Evolutionary conservation across 2,113 vertebrate genomes (phyloP).

Genomic region (Argyrosomus japonicus): DNA sequence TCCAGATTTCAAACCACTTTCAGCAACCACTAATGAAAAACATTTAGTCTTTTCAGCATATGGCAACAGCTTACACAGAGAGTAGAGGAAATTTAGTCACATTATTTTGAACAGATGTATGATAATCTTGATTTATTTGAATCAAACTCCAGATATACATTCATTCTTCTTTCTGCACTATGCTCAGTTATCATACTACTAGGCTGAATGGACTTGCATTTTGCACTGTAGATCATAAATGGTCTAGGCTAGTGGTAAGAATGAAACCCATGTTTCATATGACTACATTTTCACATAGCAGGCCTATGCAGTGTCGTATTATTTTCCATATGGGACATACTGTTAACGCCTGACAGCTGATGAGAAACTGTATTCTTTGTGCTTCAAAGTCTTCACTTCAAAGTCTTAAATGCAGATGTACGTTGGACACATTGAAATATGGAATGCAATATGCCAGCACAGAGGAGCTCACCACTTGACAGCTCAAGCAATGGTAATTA

Average conservation of each 20-base stretch:
- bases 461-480: neutral
- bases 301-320: neutral
- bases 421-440: constrained; percentile 12
- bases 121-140: neutral
- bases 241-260: neutral
- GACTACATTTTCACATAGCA: neutral
- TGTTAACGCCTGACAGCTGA: constrained; percentile 21
- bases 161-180: neutral
- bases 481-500: neutral
- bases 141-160: no score
- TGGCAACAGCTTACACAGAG: constrained; percentile 20
- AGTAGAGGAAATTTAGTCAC: constrained; percentile 22
- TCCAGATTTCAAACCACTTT: constrained; percentile 50
- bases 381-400: neutral
- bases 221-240: neutral
- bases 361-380: neutral
- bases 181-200: neutral
- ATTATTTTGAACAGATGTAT: constrained; percentile 40
- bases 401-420: neutral
- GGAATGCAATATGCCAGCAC: neutral
- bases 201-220: neutral
- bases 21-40: constrained; percentile 65
- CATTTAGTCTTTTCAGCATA: constrained; percentile 38
- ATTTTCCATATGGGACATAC: constrained; percentile 16
- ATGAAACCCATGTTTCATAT: neutral